Evolutionary conservation across 2,888 invertebrate genomes (phyloP), one percentile per base, ranked within the genome.

Genomic region (Tenthredo distinguenda): DNA sequence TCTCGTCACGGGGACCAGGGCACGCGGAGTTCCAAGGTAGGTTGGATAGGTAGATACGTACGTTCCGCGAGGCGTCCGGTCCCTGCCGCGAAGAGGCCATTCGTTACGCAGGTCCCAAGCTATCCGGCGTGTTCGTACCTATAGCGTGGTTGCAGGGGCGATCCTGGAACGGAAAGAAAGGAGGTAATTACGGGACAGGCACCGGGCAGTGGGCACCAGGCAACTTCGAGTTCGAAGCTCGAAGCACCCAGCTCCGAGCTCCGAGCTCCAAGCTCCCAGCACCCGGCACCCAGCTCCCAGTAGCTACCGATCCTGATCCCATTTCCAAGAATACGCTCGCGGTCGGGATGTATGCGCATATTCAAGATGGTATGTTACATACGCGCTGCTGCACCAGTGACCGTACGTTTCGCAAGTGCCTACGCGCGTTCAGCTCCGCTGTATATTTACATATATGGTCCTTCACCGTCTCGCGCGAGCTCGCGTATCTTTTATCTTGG

Each of bases 281-380:
- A 10, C 21, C 31, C 31, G 34, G 92, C 93, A 93, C 91, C 92
- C 92, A 65, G 93, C 91, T 90, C 89, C 91, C 91, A 93, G 92
- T 55, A 77, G 81, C 81, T 81, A 87, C 89, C 90, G 92, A 92
- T 91, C 92, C 92, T 89, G 89, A 89, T 88, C 90, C 91, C 91
- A 91, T 92, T 93, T 93, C 93, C 91, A 89, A 91, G 93, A 93
- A 93, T 91, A 92, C 91, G 89, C 91, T 91, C 89, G 88, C 88
- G 88, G 83, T 65, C 88, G 89, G 91, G 91, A 92, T 91, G 91
- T 92, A 93, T 92, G 92, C 92, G 92, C 93, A 93, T 93, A 93
- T 93, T 93, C 93, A 91, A 93, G 92, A 93, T 93, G 92, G 92
- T 93, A 93, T 92, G 92, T 92, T 92, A 92, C 92, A 91, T 92